These are phyloP conservation scores for Pycnonotus jocosus DNA, from an alignment of 2,113 vertebrate species.

Conservation along the genomic window DNA sequence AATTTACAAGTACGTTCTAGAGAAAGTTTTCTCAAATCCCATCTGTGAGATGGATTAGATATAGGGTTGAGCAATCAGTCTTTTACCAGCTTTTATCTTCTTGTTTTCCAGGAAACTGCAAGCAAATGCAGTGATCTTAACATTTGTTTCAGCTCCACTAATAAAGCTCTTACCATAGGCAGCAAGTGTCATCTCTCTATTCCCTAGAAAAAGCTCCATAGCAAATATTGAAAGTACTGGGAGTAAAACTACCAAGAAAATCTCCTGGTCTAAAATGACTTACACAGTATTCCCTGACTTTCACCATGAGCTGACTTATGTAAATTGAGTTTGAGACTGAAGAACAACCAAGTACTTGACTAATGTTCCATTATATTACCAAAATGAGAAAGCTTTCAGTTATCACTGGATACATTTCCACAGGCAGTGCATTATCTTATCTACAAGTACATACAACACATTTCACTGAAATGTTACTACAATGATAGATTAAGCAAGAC, in stretches of 20 bases:
- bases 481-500: background rate
- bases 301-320: background rate
- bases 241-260: background rate
- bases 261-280: background rate
- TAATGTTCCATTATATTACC: background rate
- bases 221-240: background rate
- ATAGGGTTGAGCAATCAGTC: background rate
- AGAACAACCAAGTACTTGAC: background rate
- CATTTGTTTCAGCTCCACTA: background rate
- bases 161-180: background rate
- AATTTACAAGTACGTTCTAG: background rate
- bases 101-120: slow-evolving; percentile 16
- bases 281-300: background rate
- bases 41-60: background rate
- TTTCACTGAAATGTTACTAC: background rate
- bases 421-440: background rate
- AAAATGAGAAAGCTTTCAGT: slow-evolving; percentile 16
- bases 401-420: background rate
- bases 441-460: background rate
- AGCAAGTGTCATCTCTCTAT: background rate
- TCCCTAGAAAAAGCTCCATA: background rate
- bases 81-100: background rate
- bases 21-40: slow-evolving; percentile 2
- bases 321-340: background rate
- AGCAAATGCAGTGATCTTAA: slow-evolving; percentile 50